Evolutionary conservation across 2,797 vertebrate genomes (phyloP).

Genomic region (Urosaurus nigricauda): DNA sequence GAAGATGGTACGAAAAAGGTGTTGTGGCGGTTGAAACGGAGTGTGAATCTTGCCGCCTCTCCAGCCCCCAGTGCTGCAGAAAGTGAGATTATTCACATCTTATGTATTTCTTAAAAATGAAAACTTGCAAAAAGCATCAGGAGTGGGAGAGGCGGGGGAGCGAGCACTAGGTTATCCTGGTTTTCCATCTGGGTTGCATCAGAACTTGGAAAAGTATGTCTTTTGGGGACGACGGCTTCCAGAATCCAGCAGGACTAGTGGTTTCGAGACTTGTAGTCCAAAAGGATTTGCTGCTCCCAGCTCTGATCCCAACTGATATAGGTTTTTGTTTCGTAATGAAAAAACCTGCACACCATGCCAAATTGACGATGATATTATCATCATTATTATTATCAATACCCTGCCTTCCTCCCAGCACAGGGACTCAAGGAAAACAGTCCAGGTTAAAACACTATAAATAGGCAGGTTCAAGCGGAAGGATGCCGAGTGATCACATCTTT

Average conservation of each 20-base stretch:
- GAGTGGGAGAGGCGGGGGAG: not conserved
- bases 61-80: not conserved
- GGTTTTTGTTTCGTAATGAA: too few relatives aligned
- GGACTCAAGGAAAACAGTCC: too few relatives aligned
- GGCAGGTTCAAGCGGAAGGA: not conserved
- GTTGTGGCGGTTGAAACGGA: not conserved
- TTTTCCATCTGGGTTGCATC: not conserved
- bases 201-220: not conserved
- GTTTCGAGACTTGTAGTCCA: too few relatives aligned
- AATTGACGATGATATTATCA: too few relatives aligned
- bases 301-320: too few relatives aligned
- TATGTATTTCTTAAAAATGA: not conserved
- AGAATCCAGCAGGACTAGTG: too few relatives aligned
- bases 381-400: too few relatives aligned
- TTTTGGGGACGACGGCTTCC: too few relatives aligned
- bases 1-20: not conserved
- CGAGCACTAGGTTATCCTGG: too few relatives aligned
- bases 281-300: too few relatives aligned
- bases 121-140: conserved; percentile 11
- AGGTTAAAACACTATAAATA: not conserved
- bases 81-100: conserved; percentile 42
- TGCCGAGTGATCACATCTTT: not conserved
- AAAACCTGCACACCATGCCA: not conserved
- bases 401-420: too few relatives aligned
- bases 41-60: conserved; percentile 2